Conservation (phyloP, 2,888 invertebrate species). For the Diaprepes abbreviatus region DNA sequence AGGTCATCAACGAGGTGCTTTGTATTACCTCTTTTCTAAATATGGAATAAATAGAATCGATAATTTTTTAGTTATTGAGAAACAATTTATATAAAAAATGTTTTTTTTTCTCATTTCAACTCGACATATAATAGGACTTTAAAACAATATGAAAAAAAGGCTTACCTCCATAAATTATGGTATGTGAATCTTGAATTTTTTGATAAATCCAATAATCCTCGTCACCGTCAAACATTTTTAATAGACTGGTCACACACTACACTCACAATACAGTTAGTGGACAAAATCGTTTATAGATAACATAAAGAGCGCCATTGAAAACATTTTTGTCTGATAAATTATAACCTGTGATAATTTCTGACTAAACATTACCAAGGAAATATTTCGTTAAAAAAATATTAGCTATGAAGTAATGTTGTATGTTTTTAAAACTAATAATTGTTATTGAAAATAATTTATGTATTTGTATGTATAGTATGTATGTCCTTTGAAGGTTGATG, state of each 20-base stretch:
- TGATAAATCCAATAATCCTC: conserved; percentile 34
- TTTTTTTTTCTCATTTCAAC: too few species aligned
- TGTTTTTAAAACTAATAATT: conserved; percentile 13
- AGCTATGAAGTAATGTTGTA: conserved; percentile 5
- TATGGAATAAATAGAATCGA: too few species aligned
- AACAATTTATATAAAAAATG: too few species aligned
- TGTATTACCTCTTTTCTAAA: too few species aligned
- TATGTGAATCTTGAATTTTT: conserved; percentile 37
- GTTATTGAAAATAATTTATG: conserved; percentile 24
- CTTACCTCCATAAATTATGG: conserved; percentile 36
- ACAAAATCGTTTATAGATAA: conserved; percentile 5
- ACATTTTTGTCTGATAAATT: conserved; percentile 40
- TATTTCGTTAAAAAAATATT: conserved; percentile 10
- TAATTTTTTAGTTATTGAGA: too few species aligned
- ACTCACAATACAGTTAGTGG: conserved; percentile 18
- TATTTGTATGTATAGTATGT: conserved; percentile 3
- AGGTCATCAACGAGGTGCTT: too few species aligned
- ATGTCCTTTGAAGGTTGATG: conserved; percentile 23
- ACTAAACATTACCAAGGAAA: conserved; percentile 47
- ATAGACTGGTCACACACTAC: neutral
- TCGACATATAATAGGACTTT: too few species aligned
- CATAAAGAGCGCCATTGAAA: conserved; percentile 17
- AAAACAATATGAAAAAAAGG: too few species aligned
- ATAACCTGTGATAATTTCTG: conserved; percentile 45
- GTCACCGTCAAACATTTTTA: conserved; percentile 42